A percentile compares a stretch with the other conserved stretches of the same genome.
Conservation (phyloP, 2,113 vertebrate species). For the Boulengeromyrus knoepffleri region DNA sequence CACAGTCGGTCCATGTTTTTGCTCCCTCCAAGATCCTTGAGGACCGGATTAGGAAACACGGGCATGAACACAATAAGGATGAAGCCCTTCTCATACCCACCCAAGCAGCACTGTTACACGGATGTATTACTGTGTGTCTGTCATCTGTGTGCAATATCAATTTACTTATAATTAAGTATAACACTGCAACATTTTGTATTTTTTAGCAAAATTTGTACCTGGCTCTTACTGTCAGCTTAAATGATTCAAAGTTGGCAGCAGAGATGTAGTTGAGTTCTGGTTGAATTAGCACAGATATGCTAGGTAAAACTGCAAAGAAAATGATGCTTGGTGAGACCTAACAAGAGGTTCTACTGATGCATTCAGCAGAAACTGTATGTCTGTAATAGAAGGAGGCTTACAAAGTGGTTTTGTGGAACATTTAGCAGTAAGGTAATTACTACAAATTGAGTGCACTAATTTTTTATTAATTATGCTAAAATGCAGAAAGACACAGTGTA, state of each 20-base stretch:
- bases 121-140: background rate
- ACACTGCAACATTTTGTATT: background rate
- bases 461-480: background rate
- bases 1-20: background rate
- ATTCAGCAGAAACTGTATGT: background rate
- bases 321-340: background rate
- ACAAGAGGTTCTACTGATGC: background rate
- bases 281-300: slow-evolving; percentile 49
- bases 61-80: background rate
- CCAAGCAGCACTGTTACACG: background rate
- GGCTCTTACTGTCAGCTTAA: slow-evolving; percentile 50
- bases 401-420: background rate
- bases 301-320: slow-evolving; percentile 54
- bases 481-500: background rate
- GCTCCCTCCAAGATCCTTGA: background rate
- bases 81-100: background rate
- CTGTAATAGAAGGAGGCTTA: background rate
- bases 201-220: slow-evolving; percentile 36
- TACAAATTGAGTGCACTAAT: background rate
- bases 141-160: background rate
- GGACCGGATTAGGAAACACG: background rate
- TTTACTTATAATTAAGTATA: background rate
- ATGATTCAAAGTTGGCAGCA: slow-evolving; percentile 32
- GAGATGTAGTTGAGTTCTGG: slow-evolving; percentile 50
- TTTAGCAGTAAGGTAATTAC: background rate